Base-by-base conservation (phyloP, 2,113 vertebrate genomes). In the Eulemur macaco region DNA sequence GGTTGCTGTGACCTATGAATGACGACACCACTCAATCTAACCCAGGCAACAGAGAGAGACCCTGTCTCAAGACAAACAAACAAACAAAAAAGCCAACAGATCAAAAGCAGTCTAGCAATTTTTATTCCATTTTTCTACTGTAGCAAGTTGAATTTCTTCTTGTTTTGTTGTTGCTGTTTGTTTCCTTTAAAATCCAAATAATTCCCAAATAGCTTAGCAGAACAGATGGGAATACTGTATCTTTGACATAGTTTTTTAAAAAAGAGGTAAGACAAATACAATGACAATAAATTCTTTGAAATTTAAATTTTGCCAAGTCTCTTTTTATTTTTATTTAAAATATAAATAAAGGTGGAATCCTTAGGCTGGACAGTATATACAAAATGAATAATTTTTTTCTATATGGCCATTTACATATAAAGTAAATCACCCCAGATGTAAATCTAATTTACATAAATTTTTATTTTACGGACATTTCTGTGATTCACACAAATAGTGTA, bases 391-490 rank as follows among this genome's bases (percentile, higher is more conserved):
- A 20, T 60, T 64, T 85, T 71, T 69, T 69, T 84, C 56, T 73
- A 8, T 20, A 34, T 42, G 95, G 9, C 3, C 52, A 93, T 86
- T 91, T 95, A 50, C 11, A 74, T 23, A 91, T 47, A 83, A 96
- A 97, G 34, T 94, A 73, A 86, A 71, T n/a, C 23, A 91, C 8
- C 31, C 42, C 14, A 29, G 39, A 74, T 63, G 25, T 86, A 95
- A 95, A 82, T 86, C 17, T 39, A 81, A 56, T 60, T 96, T 77
- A 80, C 29, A 56, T 82, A 5, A 86, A 52, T 73, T 89, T 77
- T 87, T 95, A 39, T 84, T 93, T 95, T 94, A 50, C 68, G 20
- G 94, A 83, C 21, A 91, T 52, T 89, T 91, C 68, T 66, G 2
- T 45, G 50, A 89, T 69, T 91, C 91, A 71, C 21, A 86, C 8